Conservation (phyloP, 2,797 vertebrate genomes). For the Arremon aurantiirostris region DNA sequence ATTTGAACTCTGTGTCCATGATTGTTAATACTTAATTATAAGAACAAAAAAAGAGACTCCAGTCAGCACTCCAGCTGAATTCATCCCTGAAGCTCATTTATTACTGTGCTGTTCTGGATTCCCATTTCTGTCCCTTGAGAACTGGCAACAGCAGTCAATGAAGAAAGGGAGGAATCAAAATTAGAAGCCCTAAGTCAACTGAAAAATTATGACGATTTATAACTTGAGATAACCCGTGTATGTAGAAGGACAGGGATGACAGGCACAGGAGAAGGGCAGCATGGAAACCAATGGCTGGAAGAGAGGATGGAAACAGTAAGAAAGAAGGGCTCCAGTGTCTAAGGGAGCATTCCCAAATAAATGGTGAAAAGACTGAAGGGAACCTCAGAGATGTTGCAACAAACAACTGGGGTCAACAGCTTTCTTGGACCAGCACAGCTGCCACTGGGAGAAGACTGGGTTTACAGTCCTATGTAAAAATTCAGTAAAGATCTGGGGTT, state of each 20-base stretch:
- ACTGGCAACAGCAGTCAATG: neutral
- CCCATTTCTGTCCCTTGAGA: neutral
- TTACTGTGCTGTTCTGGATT: neutral
- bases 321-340: neutral
- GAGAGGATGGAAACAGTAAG: neutral
- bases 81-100: neutral
- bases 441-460: neutral
- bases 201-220: constrained; percentile 3
- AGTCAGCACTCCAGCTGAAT: neutral
- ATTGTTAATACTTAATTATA: neutral
- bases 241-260: neutral
- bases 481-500: neutral
- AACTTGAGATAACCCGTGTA: neutral
- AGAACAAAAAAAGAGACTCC: neutral
- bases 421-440: neutral
- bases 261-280: neutral
- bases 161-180: constrained; percentile 1
- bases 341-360: neutral
- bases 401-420: neutral
- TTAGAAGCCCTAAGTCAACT: neutral
- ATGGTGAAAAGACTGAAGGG: neutral
- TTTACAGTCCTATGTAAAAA: neutral
- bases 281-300: neutral
- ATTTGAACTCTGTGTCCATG: neutral
- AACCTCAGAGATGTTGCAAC: neutral